Evolutionary conservation across 2,888 invertebrate genomes (phyloP).

Genomic region (Hirtodrosophila alboralis): DNA sequence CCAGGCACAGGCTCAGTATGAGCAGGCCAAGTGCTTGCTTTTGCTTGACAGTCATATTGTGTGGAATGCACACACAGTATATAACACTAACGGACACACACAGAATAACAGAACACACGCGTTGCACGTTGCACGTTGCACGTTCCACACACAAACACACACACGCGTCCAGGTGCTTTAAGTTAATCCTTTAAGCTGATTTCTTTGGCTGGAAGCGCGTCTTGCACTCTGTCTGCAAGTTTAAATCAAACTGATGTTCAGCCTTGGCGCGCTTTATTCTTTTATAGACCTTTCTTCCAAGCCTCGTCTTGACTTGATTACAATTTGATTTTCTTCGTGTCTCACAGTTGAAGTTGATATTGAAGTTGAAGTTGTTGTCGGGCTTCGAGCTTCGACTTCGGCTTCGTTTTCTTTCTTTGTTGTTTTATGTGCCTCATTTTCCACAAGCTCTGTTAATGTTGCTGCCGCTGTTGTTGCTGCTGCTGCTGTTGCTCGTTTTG

Average conservation of each 20-base stretch:
- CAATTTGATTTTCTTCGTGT: slow-evolving; percentile 74
- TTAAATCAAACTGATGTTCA: slow-evolving; percentile 86
- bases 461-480: slow-evolving; percentile 22
- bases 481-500: slow-evolving; percentile 15
- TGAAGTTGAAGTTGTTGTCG: slow-evolving; percentile 25
- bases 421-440: slow-evolving; percentile 44
- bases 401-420: slow-evolving; percentile 40
- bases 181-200: slow-evolving; percentile 36
- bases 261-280: slow-evolving; percentile 82
- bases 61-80: slow-evolving; percentile 28
- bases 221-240: slow-evolving; percentile 81
- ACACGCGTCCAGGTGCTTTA: slow-evolving; percentile 20
- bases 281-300: slow-evolving; percentile 83
- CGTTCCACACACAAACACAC: neutral
- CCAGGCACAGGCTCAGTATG: slow-evolving; percentile 54
- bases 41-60: slow-evolving; percentile 60
- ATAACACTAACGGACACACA: slow-evolving; percentile 16
- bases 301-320: slow-evolving; percentile 51
- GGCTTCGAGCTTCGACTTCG: slow-evolving; percentile 25
- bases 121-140: slow-evolving; percentile 8
- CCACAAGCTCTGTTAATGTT: slow-evolving; percentile 38
- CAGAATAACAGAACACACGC: slow-evolving; percentile 32
- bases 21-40: slow-evolving; percentile 41
- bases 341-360: slow-evolving; percentile 29
- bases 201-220: slow-evolving; percentile 40